Percentiles rank a stretch among this genome's conserved stretches.
phyloP scores from a whole-genome alignment of 2,797 vertebrate genomes.

The Sarcoramphus papa region DNA sequence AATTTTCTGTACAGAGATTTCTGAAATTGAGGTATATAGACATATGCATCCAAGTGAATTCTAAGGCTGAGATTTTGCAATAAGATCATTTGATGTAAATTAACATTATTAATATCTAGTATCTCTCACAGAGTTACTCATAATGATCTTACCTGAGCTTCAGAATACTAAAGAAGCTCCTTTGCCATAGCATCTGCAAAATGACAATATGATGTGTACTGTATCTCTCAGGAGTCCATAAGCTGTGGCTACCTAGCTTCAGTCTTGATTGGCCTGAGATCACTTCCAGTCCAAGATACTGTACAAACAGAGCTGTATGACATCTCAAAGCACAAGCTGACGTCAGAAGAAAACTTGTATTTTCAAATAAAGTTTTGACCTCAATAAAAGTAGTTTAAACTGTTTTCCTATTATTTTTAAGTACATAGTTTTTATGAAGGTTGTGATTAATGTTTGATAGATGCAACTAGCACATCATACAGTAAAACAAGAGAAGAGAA shows the following conservation, averaged over 20 bases:
- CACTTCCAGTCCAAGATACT: background rate
- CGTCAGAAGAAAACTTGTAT: background rate
- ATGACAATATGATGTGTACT: background rate
- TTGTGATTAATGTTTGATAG: background rate
- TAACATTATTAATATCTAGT: background rate
- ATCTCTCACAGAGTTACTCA: background rate
- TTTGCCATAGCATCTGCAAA: background rate
- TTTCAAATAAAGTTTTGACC: background rate
- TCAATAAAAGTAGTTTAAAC: background rate
- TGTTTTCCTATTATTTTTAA: background rate
- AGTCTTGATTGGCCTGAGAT: background rate
- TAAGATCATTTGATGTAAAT: background rate
- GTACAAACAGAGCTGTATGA: background rate
- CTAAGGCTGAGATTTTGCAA: conserved; percentile 16
- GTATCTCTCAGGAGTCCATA: background rate
- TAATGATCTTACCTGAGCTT: background rate
- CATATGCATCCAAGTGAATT: background rate
- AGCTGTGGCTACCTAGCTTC: background rate
- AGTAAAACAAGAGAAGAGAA: background rate
- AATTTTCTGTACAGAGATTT: background rate
- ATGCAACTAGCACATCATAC: background rate
- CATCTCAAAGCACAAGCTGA: background rate
- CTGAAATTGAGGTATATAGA: conserved; percentile 6
- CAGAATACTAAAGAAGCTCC: background rate
- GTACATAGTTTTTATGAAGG: background rate